A percentile compares a stretch with the other conserved stretches of the same genome.
phyloP scores from a whole-genome alignment of 2,113 vertebrate species.

The Trogon melanurus region DNA sequence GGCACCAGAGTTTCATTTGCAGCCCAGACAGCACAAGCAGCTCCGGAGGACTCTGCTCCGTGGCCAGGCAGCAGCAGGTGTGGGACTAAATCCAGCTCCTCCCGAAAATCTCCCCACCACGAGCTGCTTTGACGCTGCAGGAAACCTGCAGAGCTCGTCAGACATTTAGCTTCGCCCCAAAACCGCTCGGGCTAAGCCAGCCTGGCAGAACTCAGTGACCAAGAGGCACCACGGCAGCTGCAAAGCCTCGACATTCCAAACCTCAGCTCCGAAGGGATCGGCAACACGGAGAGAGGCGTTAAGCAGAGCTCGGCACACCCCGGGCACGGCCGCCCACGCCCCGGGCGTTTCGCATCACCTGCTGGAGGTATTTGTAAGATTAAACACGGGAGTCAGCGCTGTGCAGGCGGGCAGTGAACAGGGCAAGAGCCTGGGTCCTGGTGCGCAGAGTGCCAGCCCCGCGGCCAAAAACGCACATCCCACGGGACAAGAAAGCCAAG shows the following conservation, averaged over 20 bases:
- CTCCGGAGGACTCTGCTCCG: not conserved
- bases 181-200: not conserved
- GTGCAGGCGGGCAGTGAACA: not conserved
- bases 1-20: rapidly evolving
- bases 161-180: not conserved
- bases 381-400: rapidly evolving
- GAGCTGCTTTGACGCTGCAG: not conserved
- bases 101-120: rapidly evolving
- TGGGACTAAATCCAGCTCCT: no score
- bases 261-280: rapidly evolving
- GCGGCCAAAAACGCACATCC: not conserved
- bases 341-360: not conserved
- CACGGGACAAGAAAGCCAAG: not conserved
- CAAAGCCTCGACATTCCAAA: not conserved
- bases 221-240: rapidly evolving
- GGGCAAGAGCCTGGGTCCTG: rapidly evolving
- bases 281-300: rapidly evolving
- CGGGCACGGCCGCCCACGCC: not conserved
- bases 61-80: no score
- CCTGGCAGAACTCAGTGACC: not conserved
- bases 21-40: not conserved
- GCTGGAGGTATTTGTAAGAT: not conserved
- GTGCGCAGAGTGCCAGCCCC: rapidly evolving
- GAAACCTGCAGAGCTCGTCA: rapidly evolving
- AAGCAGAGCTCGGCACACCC: not conserved